A percentile compares a stretch with the other conserved stretches of the same genome.
Evolutionary conservation across 2,888 invertebrate species (phyloP).

Genomic region (Agapostemon virescens): DNA sequence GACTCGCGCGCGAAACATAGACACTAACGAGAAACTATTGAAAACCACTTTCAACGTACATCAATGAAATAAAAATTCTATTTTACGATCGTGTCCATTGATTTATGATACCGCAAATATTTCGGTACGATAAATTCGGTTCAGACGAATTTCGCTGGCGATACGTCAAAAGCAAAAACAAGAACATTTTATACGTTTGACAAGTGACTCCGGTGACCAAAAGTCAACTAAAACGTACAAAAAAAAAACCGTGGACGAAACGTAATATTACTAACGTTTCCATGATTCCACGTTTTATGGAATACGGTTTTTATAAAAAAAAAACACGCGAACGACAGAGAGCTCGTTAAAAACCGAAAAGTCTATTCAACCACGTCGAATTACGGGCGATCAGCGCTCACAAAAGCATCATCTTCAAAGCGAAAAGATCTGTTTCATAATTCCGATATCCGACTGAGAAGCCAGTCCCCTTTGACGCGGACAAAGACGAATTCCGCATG

Average conservation of each 20-base stretch:
- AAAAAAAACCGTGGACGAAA: not conserved
- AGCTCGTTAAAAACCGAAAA: constrained; percentile 4
- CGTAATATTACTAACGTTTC: not conserved
- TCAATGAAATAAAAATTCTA: not conserved
- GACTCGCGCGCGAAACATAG: not conserved
- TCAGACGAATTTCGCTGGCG: not conserved
- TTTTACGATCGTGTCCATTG: not conserved
- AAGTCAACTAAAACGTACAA: not conserved
- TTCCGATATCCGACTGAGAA: constrained; percentile 6
- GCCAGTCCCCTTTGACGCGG: constrained; percentile 18
- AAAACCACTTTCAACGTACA: not conserved
- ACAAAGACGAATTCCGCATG: constrained; percentile 1
- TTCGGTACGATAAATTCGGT: not conserved
- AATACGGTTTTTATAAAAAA: not conserved
- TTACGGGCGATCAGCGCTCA: not conserved
- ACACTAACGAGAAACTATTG: not conserved
- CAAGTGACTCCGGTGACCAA: not conserved
- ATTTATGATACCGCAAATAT: not conserved
- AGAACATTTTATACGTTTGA: not conserved
- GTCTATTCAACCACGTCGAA: not conserved
- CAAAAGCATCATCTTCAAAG: not conserved
- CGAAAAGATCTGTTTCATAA: constrained; percentile 18
- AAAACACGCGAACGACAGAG: not conserved
- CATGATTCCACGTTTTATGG: not conserved
- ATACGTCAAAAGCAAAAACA: not conserved